Percentiles rank a stretch among this genome's conserved stretches.
These are phyloP conservation scores for Tenthredo mesomela DNA, from an alignment of 2,888 invertebrate species.

Conservation along the genomic window DNA sequence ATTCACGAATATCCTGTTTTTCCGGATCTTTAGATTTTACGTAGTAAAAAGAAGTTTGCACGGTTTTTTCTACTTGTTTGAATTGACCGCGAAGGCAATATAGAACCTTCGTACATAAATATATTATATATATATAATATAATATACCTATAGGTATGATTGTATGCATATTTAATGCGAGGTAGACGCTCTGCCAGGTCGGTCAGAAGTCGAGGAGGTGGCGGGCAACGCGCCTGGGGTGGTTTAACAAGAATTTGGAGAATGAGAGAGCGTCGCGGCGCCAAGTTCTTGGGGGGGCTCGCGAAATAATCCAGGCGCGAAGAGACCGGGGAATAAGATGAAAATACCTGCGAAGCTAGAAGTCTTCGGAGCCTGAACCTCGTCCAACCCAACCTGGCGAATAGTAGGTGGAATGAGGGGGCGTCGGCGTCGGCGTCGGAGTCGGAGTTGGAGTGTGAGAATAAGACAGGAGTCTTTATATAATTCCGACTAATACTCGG, in stretches of 20 bases:
- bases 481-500: constrained; percentile 74
- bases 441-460: constrained; percentile 64
- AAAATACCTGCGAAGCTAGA: constrained; percentile 77
- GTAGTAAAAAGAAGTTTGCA: not conserved
- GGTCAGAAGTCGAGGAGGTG: constrained; percentile 33
- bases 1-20: not conserved
- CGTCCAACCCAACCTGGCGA: constrained; percentile 53
- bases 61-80: not conserved
- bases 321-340: constrained; percentile 75
- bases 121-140: not conserved
- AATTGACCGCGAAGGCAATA: not conserved
- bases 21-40: not conserved
- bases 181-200: constrained; percentile 17
- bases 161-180: constrained; percentile 31
- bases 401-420: not conserved
- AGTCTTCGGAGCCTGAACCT: constrained; percentile 67
- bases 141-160: not conserved
- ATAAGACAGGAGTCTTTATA: constrained; percentile 74
- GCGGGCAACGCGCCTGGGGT: constrained; percentile 47
- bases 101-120: not conserved
- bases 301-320: constrained; percentile 74
- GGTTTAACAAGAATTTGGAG: constrained; percentile 70
- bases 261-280: constrained; percentile 65
- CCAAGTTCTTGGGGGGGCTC: constrained; percentile 73
- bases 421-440: constrained; percentile 40